Percentiles rank a stretch among this genome's conserved stretches.
These are phyloP conservation scores for Micronycteris hirsuta DNA, from an alignment of 2,113 vertebrate species.

Conservation along the genomic window DNA sequence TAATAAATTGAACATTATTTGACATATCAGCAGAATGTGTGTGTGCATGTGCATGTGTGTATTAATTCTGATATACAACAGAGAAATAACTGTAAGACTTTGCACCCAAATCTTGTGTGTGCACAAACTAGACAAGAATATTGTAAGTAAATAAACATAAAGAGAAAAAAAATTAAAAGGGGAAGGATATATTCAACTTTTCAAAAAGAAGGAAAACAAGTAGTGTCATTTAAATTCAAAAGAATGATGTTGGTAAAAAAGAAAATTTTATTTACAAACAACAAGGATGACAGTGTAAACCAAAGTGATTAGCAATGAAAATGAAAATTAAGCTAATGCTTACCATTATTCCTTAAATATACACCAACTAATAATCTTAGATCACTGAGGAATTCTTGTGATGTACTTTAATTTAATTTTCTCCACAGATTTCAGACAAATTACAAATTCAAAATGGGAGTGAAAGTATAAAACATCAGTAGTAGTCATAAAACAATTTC, in stretches of 20 bases:
- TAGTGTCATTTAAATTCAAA: not conserved
- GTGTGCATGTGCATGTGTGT: not conserved
- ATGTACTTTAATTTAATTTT: not conserved
- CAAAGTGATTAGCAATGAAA: constrained; percentile 11
- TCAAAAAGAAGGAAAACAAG: not conserved
- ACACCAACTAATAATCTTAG: not conserved
- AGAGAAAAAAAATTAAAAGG: not conserved
- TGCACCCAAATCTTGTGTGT: not conserved
- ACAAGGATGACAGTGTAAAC: not conserved
- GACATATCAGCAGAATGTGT: not conserved
- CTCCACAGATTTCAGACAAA: not conserved
- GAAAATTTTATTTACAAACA: not conserved
- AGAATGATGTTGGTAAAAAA: not conserved
- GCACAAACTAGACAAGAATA: not conserved
- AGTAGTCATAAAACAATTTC: not conserved
- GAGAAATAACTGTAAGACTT: not conserved
- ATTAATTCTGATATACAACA: not conserved
- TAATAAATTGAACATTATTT: not conserved
- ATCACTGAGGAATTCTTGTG: not conserved
- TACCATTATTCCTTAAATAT: not conserved
- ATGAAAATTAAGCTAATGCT: not conserved
- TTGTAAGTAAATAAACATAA: not conserved
- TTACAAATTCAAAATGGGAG: not conserved
- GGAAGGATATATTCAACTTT: not conserved
- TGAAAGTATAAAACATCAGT: not conserved